These are phyloP conservation scores for Sisyra terminalis DNA, from an alignment of 2,888 invertebrate species.

Conservation along the genomic window DNA sequence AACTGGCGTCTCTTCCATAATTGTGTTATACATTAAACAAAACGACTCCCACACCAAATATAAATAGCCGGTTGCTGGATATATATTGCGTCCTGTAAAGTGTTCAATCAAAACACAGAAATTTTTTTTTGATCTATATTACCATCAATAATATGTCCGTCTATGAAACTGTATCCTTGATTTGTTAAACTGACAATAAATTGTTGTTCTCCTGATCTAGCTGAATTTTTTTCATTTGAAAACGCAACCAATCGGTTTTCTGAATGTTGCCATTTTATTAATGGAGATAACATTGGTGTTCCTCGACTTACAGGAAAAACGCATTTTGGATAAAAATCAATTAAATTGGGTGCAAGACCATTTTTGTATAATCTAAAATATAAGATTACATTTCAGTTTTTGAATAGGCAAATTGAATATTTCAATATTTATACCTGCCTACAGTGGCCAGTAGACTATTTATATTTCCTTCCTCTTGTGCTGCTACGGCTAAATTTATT, in stretches of 20 bases:
- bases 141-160: constrained; percentile 76
- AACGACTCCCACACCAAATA: constrained; percentile 35
- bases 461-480: constrained; percentile 46
- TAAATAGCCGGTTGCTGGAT: constrained; percentile 47
- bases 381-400: constrained; percentile 12
- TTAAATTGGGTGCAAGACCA: constrained; percentile 58
- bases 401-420: not conserved
- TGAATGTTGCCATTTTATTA: constrained; percentile 79
- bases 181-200: constrained; percentile 35
- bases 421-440: constrained; percentile 36
- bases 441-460: constrained; percentile 42
- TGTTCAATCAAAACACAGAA: not conserved
- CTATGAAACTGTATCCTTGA: constrained; percentile 52
- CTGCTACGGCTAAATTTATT: constrained; percentile 58
- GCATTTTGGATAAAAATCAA: constrained; percentile 59
- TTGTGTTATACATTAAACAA: constrained; percentile 23
- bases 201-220: constrained; percentile 46
- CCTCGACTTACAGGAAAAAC: constrained; percentile 71
- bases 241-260: constrained; percentile 57
- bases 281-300: constrained; percentile 69
- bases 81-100: constrained; percentile 24
- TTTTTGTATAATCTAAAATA: constrained; percentile 51
- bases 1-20: constrained; percentile 31
- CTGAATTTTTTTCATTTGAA: constrained; percentile 48
- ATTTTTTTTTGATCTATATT: constrained; percentile 19